Conservation (phyloP, 2,113 vertebrate genomes). For the Smithornis capensis region DNA sequence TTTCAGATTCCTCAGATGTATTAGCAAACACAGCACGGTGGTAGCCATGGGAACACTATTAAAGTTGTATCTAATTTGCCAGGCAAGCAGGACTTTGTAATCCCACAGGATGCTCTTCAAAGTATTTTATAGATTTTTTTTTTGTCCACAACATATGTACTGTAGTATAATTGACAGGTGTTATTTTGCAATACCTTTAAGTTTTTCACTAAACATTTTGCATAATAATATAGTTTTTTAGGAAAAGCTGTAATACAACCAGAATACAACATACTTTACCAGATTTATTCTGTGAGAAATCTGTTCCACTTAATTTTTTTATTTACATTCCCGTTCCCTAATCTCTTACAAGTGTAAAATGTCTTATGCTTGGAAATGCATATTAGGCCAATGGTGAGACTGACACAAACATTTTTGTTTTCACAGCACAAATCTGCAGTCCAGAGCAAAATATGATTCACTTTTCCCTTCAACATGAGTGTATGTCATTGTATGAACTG, state of each 20-base stretch:
- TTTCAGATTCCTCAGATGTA: neutral
- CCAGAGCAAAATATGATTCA: neutral
- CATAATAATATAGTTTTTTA: neutral
- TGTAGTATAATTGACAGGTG: neutral
- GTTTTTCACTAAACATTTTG: neutral
- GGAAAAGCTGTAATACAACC: neutral
- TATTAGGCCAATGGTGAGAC: neutral
- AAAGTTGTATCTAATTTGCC: conserved; percentile 11
- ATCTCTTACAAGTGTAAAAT: neutral
- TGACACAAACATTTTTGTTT: neutral
- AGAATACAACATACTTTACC: neutral
- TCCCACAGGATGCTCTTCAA: neutral
- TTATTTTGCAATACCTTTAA: neutral
- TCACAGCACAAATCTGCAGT: neutral
- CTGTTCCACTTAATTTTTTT: neutral
- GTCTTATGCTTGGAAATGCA: neutral
- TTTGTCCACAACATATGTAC: neutral
- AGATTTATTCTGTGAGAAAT: neutral
- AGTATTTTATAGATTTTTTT: conserved; percentile 9
- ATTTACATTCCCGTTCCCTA: neutral
- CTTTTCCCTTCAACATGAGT: neutral
- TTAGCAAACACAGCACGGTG: neutral
- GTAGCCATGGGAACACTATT: conserved; percentile 41
- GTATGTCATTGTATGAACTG: neutral
- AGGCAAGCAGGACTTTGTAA: neutral